Evolutionary conservation across 2,888 invertebrate species (phyloP), one percentile per base, ranked within the genome.

Genomic region (Spisula subtruncata): DNA sequence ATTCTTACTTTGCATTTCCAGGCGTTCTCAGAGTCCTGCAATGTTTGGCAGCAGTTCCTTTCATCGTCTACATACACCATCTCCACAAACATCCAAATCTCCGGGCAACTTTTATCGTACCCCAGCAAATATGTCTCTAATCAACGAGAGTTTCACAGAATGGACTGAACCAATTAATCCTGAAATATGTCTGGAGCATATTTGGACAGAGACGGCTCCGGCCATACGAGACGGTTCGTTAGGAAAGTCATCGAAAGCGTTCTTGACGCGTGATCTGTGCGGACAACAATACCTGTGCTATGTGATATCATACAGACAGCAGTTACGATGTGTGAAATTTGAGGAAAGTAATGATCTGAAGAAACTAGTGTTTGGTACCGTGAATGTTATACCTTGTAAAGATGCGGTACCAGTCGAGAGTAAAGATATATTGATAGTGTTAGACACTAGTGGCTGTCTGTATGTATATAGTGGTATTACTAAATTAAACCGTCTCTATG

Each of bases 201-300:
- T 99, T 20, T 99, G 99, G 99, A 98, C 98, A 0, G 99, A 99
- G 88, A 94, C 96, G 10, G 94, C 95, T 8, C 95, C 95, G 29
- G 94, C 96, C 18, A 95, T 97, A 51, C 97, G 97, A 94, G 94
- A 96, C 95, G 94, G 97, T 5, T 92, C 94, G 8, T 89, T 95
- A 20, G 96, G 98, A 91, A 97, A 97, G 91, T 98, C 98, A 10
- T 97, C 97, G 0, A 98, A 98, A 95, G 98, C 98, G 0, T 99
- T 99, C 94, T 96, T 99, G 46, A 98, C 98, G 84, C 98, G 98
- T n/a, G 99, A 99, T 97, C 97, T 99, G 84, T 98, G 98, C 60
- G 98, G 98, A 0, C 98, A 99, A 96, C 98, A 97, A 93, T 99
- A 98, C 96, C 96, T 99, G 18, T 98, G 99, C 95, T 99, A 98